phyloP scores from a whole-genome alignment of 2,888 invertebrate genomes.

The Celastrina argiolus region DNA sequence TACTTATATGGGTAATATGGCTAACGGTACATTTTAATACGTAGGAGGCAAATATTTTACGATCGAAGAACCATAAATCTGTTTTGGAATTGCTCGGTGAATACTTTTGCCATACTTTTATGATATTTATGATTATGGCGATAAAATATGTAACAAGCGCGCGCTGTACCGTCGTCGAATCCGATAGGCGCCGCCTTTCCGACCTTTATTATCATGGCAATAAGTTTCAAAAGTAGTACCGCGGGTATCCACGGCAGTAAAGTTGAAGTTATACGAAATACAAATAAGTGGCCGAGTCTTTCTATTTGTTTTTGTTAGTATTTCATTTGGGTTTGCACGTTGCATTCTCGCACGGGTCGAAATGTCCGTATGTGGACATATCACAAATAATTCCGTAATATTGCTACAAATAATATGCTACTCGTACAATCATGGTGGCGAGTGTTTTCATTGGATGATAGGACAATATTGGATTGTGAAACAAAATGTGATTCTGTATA shows the following conservation, averaged over 20 bases:
- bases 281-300: too few species aligned
- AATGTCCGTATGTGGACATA: too few species aligned
- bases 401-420: too few species aligned
- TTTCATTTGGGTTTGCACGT: too few species aligned
- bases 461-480: background rate
- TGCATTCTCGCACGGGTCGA: too few species aligned
- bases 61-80: too few species aligned
- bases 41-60: background rate
- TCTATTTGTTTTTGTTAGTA: too few species aligned
- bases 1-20: background rate
- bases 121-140: background rate
- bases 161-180: background rate
- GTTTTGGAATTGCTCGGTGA: background rate
- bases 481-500: background rate
- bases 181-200: background rate
- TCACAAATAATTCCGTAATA: too few species aligned
- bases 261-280: too few species aligned
- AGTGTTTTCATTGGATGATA: background rate
- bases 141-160: background rate
- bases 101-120: slow-evolving; percentile 3
- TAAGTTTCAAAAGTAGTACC: too few species aligned
- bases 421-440: too few species aligned
- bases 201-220: background rate
- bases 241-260: too few species aligned
- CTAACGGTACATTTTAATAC: background rate